phyloP scores from a whole-genome alignment of 2,797 vertebrate genomes.

The Buphagus erythrorhynchus region DNA sequence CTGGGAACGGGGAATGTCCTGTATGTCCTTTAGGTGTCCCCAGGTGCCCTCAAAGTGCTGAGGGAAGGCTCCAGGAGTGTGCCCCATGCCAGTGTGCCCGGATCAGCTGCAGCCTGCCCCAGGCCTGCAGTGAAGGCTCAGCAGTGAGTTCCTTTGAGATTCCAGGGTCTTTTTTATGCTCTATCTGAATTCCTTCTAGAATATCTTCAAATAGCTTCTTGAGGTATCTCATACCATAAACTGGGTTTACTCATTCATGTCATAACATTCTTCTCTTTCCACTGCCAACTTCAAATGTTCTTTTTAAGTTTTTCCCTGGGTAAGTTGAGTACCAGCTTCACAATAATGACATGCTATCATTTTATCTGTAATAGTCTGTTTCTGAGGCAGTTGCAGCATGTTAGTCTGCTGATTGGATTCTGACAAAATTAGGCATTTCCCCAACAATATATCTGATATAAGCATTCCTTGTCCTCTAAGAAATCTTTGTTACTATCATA shows the following conservation, averaged over 20 bases:
- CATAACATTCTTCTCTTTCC: neutral
- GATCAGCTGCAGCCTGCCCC: neutral
- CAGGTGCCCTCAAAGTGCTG: fast-evolving
- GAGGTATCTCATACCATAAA: neutral
- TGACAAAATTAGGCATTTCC: neutral
- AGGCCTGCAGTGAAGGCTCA: neutral
- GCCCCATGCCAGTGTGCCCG: neutral
- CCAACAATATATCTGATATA: neutral
- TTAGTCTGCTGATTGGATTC: neutral
- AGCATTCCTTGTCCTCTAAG: neutral
- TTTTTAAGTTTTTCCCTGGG: neutral
- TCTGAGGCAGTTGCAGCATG: neutral
- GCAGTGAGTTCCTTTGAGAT: neutral
- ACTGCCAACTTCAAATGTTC: neutral
- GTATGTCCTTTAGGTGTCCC: neutral
- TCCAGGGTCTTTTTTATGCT: neutral
- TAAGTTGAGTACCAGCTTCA: neutral
- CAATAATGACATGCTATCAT: neutral
- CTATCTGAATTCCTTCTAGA: neutral
- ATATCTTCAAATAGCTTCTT: neutral
- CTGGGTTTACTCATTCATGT: neutral
- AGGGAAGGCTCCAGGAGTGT: neutral
- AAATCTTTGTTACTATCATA: neutral
- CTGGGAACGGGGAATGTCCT: neutral
- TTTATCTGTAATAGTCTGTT: neutral